Conservation (phyloP, 2,888 invertebrate species). For the Cheilosia vulpina region DNA sequence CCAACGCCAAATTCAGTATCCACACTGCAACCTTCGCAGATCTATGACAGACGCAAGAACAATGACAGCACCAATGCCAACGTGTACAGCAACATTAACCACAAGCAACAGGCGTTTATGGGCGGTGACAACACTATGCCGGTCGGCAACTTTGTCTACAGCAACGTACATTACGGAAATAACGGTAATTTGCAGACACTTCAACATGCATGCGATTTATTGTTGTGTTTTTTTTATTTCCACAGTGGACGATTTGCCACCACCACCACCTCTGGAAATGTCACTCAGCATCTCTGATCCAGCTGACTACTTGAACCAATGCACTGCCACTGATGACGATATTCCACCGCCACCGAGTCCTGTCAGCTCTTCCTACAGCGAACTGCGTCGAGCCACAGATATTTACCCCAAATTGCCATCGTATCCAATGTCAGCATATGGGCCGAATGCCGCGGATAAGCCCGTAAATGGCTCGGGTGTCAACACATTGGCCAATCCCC, state of each 20-base stretch:
- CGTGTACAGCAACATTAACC: conserved; percentile 77
- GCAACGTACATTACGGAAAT: conserved; percentile 52
- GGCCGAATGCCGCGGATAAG: conserved; percentile 10
- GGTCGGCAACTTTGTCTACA: conserved; percentile 49
- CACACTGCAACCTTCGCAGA: conserved; percentile 1
- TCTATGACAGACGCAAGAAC: conserved; percentile 18
- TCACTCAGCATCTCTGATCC: conserved; percentile 83
- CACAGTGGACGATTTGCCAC: conserved; percentile 84
- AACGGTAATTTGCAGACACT: conserved; percentile 39
- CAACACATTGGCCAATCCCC: conserved; percentile 4
- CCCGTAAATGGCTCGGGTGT: not conserved
- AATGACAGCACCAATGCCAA: conserved; percentile 33
- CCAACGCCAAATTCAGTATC: conserved; percentile 11
- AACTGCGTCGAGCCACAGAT: conserved; percentile 91
- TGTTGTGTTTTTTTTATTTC: not conserved
- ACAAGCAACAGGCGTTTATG: conserved; percentile 83
- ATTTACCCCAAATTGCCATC: conserved; percentile 83
- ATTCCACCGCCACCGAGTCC: conserved; percentile 93
- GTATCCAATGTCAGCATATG: conserved; percentile 60
- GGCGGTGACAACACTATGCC: conserved; percentile 84
- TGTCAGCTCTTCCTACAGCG: conserved; percentile 95
- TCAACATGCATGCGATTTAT: not conserved
- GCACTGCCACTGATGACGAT: conserved; percentile 85
- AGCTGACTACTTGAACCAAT: conserved; percentile 79
- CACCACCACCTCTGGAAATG: conserved; percentile 86